Percentiles rank a stretch among this genome's conserved stretches.
Conservation (phyloP, 2,113 vertebrate genomes). For the Noctilio leporinus region DNA sequence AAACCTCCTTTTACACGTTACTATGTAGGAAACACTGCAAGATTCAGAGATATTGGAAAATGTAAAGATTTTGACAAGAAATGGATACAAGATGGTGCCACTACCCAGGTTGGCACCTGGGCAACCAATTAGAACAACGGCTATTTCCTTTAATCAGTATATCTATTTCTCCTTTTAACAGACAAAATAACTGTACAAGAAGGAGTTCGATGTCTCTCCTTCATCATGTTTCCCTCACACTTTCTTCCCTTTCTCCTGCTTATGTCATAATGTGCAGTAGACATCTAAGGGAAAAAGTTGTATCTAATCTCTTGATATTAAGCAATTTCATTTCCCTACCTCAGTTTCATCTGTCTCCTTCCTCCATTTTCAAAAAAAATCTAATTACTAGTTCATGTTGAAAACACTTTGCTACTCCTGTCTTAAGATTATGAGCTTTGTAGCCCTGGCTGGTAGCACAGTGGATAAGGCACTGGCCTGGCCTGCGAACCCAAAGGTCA, state of each 20-base stretch:
- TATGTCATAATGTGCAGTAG: background rate
- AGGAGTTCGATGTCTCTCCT: background rate
- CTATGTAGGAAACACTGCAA: background rate
- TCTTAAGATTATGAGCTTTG: background rate
- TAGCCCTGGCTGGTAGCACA: too few species aligned
- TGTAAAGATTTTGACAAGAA: background rate
- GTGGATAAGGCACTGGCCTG: too few species aligned
- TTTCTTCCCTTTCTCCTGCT: background rate
- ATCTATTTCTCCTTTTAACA: background rate
- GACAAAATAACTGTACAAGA: background rate
- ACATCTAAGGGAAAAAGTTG: background rate
- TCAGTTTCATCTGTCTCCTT: background rate
- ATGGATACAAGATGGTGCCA: background rate
- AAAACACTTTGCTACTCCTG: background rate
- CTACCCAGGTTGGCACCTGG: background rate
- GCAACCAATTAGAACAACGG: background rate
- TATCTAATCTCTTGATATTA: background rate
- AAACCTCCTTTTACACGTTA: background rate
- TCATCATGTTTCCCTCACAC: background rate
- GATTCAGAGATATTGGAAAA: background rate
- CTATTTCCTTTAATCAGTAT: background rate
- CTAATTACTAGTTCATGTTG: background rate
- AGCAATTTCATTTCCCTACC: background rate
- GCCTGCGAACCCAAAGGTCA: too few species aligned
- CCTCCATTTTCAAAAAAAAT: background rate